Base-by-base conservation (phyloP, 1,140 invertebrate genomes). In the Aethina tumida region DNA sequence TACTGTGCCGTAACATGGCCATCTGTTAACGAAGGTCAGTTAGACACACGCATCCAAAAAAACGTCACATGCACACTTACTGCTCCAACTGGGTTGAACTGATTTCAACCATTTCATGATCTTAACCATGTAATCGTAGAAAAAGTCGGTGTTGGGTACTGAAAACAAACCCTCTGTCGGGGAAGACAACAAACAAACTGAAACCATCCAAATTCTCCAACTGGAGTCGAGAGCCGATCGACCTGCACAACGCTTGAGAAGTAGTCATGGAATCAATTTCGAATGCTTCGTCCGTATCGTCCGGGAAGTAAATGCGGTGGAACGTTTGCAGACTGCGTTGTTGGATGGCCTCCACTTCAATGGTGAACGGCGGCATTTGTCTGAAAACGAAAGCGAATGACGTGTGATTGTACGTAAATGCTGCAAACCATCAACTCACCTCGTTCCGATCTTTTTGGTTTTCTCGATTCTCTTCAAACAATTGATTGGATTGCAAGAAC, bases 331-430 rank as follows among this genome's bases (percentile, higher is more conserved):
- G 85, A 47, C 84, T 93, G 57, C 88, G 83, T 53, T 90, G 84
- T 59, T 94, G 89, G 49, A 97, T 93, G 2, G 91, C 89, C 68
- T 96, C 91, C 2, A 96, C 84, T 71, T 97, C 93, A 1, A 96
- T 83, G 30, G 87, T 74, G 59, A 95, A 89, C 0, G 92, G 91
- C 6, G 92, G 79, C 65, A 87, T 90, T 59, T 89, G 84, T 35
- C 93, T 70, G n/a, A n/a, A n/a, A n/a, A n/a, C n/a, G n/a, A n/a
- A n/a, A n/a, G n/a, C n/a, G n/a, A n/a, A n/a, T n/a, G n/a, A n/a
- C n/a, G n/a, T n/a, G n/a, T n/a, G n/a, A n/a, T n/a, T n/a, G n/a
- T n/a, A n/a, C n/a, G n/a, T n/a, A n/a, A n/a, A n/a, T n/a, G n/a
- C n/a, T n/a, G n/a, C n/a, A n/a, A n/a, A n/a, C n/a, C n/a, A n/a